phyloP scores from a whole-genome alignment of 2,797 vertebrate species.

The Periophthalmus magnuspinnatus region DNA sequence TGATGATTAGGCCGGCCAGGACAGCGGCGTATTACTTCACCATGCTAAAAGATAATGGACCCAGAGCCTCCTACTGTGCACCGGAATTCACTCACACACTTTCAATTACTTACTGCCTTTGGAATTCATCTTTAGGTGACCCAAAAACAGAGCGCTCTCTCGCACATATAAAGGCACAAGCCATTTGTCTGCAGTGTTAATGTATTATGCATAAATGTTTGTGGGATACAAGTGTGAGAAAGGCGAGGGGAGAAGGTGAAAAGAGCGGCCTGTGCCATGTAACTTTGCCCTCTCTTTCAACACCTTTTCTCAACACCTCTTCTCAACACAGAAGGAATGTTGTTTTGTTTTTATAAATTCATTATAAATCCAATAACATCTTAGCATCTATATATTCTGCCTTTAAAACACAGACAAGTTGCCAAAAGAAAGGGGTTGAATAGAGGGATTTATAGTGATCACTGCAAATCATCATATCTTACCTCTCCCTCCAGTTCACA shows the following conservation, averaged over 20 bases:
- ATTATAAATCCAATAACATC: too few relatives aligned
- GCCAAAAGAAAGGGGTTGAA: constrained; percentile 12
- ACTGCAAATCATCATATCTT: constrained; percentile 21
- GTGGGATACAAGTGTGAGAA: constrained; percentile 18
- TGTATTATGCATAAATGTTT: constrained; percentile 46
- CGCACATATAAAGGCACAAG: constrained; percentile 42
- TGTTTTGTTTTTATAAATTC: too few relatives aligned
- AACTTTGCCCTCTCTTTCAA: too few relatives aligned
- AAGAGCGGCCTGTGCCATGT: neutral
- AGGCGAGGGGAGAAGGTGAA: neutral
- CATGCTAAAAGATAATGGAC: constrained; percentile 72
- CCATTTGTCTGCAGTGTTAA: constrained; percentile 56
- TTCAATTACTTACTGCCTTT: constrained; percentile 76
- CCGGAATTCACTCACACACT: constrained; percentile 65
- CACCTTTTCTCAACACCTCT: too few relatives aligned
- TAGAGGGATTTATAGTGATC: neutral
- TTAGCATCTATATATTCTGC: neutral
- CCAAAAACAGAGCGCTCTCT: constrained; percentile 56
- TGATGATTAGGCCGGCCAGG: constrained; percentile 72
- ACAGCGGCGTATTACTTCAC: constrained; percentile 67
- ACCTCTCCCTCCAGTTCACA: constrained; percentile 51
- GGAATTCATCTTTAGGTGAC: constrained; percentile 71
- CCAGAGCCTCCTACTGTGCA: constrained; percentile 63
- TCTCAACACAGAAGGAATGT: too few relatives aligned
- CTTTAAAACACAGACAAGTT: neutral